Percentiles rank a stretch among this genome's conserved stretches.
Evolutionary conservation across 1,140 invertebrate genomes (phyloP).

Genomic region (Apis dorsata): DNA sequence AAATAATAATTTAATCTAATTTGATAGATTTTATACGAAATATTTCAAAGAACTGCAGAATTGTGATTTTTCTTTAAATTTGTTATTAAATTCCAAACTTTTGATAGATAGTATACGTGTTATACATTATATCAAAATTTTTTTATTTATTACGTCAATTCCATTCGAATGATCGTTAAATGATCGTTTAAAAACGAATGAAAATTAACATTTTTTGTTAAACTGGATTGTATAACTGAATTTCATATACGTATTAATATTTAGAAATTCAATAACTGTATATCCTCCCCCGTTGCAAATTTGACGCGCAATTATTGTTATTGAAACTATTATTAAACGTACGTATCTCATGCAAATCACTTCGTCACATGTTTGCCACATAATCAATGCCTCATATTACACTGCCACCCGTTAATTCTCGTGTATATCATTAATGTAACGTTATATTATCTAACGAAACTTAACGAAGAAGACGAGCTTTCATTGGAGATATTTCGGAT

Average conservation of each 20-base stretch:
- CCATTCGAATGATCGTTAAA: background rate
- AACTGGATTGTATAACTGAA: background rate
- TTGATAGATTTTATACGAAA: too few species aligned
- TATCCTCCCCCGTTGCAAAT: slow-evolving; percentile 2
- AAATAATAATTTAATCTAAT: too few species aligned
- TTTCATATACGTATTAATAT: background rate
- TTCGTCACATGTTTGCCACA: slow-evolving; percentile 13
- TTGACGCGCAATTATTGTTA: slow-evolving; percentile 24
- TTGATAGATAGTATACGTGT: too few species aligned
- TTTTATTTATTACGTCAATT: background rate
- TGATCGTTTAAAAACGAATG: background rate
- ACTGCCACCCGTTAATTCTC: background rate
- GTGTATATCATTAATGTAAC: background rate
- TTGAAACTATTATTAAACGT: slow-evolving; percentile 32
- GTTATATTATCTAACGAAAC: background rate
- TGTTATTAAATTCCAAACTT: too few species aligned
- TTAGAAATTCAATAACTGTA: background rate
- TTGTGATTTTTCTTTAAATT: too few species aligned
- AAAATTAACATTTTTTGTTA: background rate
- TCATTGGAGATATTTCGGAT: too few species aligned
- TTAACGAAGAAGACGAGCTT: background rate
- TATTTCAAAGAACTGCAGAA: too few species aligned
- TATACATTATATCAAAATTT: too few species aligned
- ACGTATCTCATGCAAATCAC: slow-evolving; percentile 29
- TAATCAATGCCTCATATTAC: slow-evolving; percentile 12